Base-by-base conservation (phyloP, 1,140 invertebrate genomes). In the Trachymyrmex septentrionalis region DNA sequence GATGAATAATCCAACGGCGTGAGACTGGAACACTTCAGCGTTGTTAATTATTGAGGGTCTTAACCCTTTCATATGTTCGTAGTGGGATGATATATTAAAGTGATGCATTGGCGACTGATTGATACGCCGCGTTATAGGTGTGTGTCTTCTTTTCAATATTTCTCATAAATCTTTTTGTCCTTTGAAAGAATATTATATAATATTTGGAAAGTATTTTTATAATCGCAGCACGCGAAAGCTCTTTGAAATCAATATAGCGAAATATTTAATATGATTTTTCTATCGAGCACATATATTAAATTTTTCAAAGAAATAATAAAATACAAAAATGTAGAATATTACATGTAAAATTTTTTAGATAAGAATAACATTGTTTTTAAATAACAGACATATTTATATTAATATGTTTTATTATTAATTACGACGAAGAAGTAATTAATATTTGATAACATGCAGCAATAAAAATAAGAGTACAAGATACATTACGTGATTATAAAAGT, bases 41-140 rank as follows among this genome's bases (percentile, higher is more conserved):
- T 24, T 14, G 27, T 81, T 81, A 71, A 81, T 81, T 57, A 71
- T 81, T 19, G 21, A 30, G 30, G 59, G 57, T 63, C 34, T 77
- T 77, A 63, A 77, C 75, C 30, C 24, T 64, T 27, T 27, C 16
- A 0, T 6, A 21, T 6, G 19, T 44, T 53, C 27, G 10, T 27
- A 7, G n/a, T 38, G 21, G 44, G 3, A 55, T 67, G 63, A 69
- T 81, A 9, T 24, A 81, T 67, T 67, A 67, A 67, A n/a, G 64
- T 44, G n/a, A 67, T 67, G 64, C 34, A 44, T 71, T 69, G 44
- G 48, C 24, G 27, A 21, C n/a, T 80, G 48, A 53, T 78, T 34
- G 14, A 53, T 66, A 10, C 59, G 4, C 19, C 21, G 24, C 27
- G 75, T 44, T 77, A 61, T 53, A 7, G 16, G 19, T 44, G 38